Evolutionary conservation across 2,888 invertebrate species (phyloP).

Genomic region (Pomacea canaliculata): DNA sequence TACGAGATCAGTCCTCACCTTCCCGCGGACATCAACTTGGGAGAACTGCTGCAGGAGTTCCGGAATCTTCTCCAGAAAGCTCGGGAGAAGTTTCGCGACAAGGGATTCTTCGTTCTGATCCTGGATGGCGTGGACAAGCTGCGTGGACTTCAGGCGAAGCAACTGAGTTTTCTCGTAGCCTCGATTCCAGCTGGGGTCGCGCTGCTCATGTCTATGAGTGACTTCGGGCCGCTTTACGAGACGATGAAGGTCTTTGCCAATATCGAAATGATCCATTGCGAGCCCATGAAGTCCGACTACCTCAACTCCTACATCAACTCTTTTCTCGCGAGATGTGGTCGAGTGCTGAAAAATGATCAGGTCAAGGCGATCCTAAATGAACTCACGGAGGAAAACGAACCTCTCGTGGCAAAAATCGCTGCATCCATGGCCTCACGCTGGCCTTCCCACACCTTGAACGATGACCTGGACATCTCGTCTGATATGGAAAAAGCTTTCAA

Average conservation of each 20-base stretch:
- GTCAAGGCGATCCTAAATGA: conserved; percentile 19
- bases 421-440: conserved; percentile 28
- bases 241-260: conserved; percentile 22
- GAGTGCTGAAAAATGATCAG: conserved; percentile 34
- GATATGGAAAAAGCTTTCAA: conserved; percentile 27
- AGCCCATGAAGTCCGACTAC: conserved; percentile 4
- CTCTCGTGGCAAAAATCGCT: conserved; percentile 26
- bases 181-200: conserved; percentile 25
- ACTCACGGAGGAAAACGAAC: conserved; percentile 22
- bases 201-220: conserved; percentile 28
- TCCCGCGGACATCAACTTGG: conserved; percentile 25
- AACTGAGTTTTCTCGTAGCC: conserved; percentile 30
- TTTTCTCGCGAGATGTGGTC: conserved; percentile 11
- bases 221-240: conserved; percentile 14
- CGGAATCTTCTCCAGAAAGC: conserved; percentile 23
- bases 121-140: conserved; percentile 34
- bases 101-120: conserved; percentile 29
- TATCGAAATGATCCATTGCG: conserved; percentile 6
- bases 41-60: conserved; percentile 27
- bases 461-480: conserved; percentile 17
- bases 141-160: conserved; percentile 26
- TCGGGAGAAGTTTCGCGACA: conserved; percentile 16
- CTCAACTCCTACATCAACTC: conserved; percentile 13
- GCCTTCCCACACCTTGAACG: conserved; percentile 35
- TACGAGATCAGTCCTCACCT: conserved; percentile 25